Conservation (phyloP, 2,888 invertebrate species). For the Heliconius charithonia region DNA sequence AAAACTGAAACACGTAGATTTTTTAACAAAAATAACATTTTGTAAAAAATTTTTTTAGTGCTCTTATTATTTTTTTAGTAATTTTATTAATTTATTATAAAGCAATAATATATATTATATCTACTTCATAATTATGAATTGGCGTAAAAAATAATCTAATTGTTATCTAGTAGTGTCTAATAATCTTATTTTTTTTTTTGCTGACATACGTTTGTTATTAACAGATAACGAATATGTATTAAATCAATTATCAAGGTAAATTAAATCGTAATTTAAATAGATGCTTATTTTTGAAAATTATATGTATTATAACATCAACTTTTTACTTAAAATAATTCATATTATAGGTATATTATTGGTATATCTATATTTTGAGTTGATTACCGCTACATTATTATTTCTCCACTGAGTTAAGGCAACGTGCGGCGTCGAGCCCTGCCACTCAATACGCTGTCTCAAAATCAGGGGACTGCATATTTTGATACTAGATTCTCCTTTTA, state of each 20-base stretch:
- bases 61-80: not conserved
- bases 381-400: too few relatives aligned
- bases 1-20: not conserved
- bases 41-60: too few relatives aligned
- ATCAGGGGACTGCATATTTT: too few relatives aligned
- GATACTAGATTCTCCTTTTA: too few relatives aligned
- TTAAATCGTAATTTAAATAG: not conserved
- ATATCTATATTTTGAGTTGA: too few relatives aligned
- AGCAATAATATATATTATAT: not conserved
- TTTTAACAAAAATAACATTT: too few relatives aligned
- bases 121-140: not conserved
- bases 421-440: too few relatives aligned
- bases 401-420: too few relatives aligned
- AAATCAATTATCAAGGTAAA: slow-evolving; percentile 2
- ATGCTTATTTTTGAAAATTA: not conserved
- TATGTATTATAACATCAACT: too few relatives aligned
- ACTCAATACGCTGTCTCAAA: too few relatives aligned
- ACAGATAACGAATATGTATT: slow-evolving; percentile 5
- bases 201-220: slow-evolving; percentile 13
- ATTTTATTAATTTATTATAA: not conserved
- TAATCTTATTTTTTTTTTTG: not conserved
- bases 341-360: too few relatives aligned
- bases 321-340: too few relatives aligned
- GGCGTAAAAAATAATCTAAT: not conserved
- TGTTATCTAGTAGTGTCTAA: not conserved